Evolutionary conservation across 2,888 invertebrate species (phyloP), one percentile per base, ranked within the genome.

Genomic region (Hypomecis punctinalis): DNA sequence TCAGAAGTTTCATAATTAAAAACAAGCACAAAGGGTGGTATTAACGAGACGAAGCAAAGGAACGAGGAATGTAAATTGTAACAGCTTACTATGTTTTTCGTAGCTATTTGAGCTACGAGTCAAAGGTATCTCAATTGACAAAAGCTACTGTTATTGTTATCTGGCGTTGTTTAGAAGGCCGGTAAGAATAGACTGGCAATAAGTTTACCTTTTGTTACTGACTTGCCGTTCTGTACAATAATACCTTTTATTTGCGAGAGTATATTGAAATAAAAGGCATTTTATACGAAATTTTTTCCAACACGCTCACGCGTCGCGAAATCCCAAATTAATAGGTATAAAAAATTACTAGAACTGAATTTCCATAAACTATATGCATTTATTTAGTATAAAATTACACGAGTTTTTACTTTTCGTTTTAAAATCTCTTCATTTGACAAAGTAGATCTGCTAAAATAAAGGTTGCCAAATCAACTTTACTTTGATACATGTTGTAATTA

Each of bases 1-100:
- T 40, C 33, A 40, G 13, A 63, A 63, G 42, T 63, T 63, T 11
- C 46, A 48, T 58, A 37, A 57, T 57, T 63, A 54, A 61, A 53
- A 56, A 33, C 47, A 47, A 40, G 23, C 7, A 33, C 47, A 47
- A 56, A 56, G 47, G 56, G 36, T 8, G 35, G 13, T 36, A 23
- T 23, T 56, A 37, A 47, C 45, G 23, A 46, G 45, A 23, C 7
- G 23, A 6, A 39, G n/a, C 37, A 37, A 13, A n/a, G 23, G 47
- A 47, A 9, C 10, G 39, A 37, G 45, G 45, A 13, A 11, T 43
- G 33, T 43, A 45, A 35, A 37, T 13, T 46, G 13, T 13, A 13
- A 37, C 11, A 13, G 13, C 46, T 33, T 39, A 37, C n/a, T 33
- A 46, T 47, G 23, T 40, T 46, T 45, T 46, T 46, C 47, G 0